Evolutionary conservation across 37 sponge, comb jelly and placozoan genomes (phyloP).

Genomic region (Bolinopsis microptera): DNA sequence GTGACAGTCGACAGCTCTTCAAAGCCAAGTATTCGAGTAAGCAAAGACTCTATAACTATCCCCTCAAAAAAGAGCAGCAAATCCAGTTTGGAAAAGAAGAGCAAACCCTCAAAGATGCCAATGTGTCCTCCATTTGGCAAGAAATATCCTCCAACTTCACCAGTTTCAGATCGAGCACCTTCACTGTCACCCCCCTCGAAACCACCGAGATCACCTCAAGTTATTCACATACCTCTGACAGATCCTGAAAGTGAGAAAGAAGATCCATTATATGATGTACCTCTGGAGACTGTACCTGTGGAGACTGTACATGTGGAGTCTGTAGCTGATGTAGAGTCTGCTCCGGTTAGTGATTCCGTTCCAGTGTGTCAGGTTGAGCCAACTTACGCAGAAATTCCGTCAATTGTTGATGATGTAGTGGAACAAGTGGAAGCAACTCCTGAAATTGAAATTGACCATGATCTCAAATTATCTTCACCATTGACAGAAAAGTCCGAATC

Average conservation of each 20-base stretch:
- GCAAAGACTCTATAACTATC: neutral
- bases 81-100: neutral
- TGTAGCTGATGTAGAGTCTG: neutral
- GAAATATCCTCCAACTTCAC: neutral
- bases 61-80: neutral
- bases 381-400: neutral
- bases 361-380: neutral
- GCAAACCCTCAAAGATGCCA: neutral
- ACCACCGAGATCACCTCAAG: neutral
- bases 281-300: too few relatives aligned
- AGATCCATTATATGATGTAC: too few relatives aligned
- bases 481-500: neutral
- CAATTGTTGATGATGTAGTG: neutral
- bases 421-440: neutral
- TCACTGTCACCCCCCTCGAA: neutral
- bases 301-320: neutral
- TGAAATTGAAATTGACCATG: neutral
- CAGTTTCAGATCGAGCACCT: neutral
- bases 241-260: neutral
- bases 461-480: neutral
- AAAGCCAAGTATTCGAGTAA: neutral
- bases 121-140: slow-evolving; percentile 9
- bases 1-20: neutral
- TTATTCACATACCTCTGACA: neutral
- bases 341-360: neutral